Conservation (phyloP, 2,888 invertebrate genomes). For the Diaphora mendica region DNA sequence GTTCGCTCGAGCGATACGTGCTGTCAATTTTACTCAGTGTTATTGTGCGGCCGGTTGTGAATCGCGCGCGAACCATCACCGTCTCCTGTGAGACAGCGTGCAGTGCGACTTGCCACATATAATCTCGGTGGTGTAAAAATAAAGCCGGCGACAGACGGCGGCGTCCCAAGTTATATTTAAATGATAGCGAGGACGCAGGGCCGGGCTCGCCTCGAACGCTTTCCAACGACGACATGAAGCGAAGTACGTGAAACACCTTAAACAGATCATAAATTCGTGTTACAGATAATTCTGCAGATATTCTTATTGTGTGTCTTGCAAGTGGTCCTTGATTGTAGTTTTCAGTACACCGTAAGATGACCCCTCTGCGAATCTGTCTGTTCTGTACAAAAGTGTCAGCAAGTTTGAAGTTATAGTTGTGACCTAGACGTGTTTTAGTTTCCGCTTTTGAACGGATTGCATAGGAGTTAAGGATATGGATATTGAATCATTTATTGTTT, state of each 20-base stretch:
- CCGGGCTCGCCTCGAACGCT: constrained; percentile 72
- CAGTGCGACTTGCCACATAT: constrained; percentile 72
- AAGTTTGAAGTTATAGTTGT: constrained; percentile 28
- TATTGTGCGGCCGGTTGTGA: constrained; percentile 40
- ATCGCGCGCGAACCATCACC: constrained; percentile 54
- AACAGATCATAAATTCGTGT: constrained; percentile 66
- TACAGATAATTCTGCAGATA: constrained; percentile 52
- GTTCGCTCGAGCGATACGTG: constrained; percentile 62
- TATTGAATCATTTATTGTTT: constrained; percentile 68
- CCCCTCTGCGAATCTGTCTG: constrained; percentile 43
- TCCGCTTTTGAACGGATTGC: constrained; percentile 62
- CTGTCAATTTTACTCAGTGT: constrained; percentile 43
- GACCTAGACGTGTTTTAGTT: constrained; percentile 53
- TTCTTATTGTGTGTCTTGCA: constrained; percentile 54
- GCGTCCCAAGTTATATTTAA: constrained; percentile 84
- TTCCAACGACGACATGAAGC: constrained; percentile 80
- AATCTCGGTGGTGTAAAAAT: constrained; percentile 81
- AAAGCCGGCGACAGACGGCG: constrained; percentile 84
- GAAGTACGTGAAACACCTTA: constrained; percentile 78
- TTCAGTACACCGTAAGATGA: constrained; percentile 32
- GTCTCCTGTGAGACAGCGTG: constrained; percentile 70
- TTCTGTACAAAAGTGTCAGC: constrained; percentile 40
- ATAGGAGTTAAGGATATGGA: constrained; percentile 64
- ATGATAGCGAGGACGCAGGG: constrained; percentile 80
- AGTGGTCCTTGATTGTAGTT: constrained; percentile 39